Percentiles rank a stretch among this genome's conserved stretches.
These are phyloP conservation scores for Carassius auratus DNA, from an alignment of 2,113 vertebrate species.

Conservation along the genomic window DNA sequence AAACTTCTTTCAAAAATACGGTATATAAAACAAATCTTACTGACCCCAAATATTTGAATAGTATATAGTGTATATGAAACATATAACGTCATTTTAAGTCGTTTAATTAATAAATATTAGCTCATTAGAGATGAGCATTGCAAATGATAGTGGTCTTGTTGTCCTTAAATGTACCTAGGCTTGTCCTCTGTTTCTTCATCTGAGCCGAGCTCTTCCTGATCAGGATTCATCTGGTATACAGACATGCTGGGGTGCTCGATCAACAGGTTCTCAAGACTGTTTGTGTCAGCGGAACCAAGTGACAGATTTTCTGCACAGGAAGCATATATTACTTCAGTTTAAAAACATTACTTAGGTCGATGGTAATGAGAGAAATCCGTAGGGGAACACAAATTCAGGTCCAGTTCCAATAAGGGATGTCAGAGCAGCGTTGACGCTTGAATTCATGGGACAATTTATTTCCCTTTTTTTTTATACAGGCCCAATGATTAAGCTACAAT, in stretches of 20 bases:
- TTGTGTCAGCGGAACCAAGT: slow-evolving; percentile 49
- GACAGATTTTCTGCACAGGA: slow-evolving; percentile 54
- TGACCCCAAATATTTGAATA: not conserved
- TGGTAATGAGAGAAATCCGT: too few relatives aligned
- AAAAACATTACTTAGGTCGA: not conserved
- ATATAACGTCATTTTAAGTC: not conserved
- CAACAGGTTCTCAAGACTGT: slow-evolving; percentile 74
- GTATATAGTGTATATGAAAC: too few relatives aligned
- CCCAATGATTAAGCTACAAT: not conserved
- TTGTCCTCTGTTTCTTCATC: slow-evolving; percentile 65
- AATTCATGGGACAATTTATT: too few relatives aligned
- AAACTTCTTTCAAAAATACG: too few relatives aligned
- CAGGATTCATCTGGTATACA: slow-evolving; percentile 69
- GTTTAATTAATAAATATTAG: not conserved
- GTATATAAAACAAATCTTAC: too few relatives aligned
- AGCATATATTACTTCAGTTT: not conserved
- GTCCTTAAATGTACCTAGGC: slow-evolving; percentile 62
- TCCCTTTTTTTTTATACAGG: too few relatives aligned
- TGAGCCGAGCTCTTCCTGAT: slow-evolving; percentile 52
- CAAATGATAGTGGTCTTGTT: not conserved
- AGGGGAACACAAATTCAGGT: too few relatives aligned
- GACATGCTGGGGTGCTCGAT: slow-evolving; percentile 80
- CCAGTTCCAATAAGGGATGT: too few relatives aligned
- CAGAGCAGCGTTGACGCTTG: too few relatives aligned
- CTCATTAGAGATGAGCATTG: too few relatives aligned